Conservation (phyloP, 2,113 vertebrate species). For the Beaufortia kweichowensis region DNA sequence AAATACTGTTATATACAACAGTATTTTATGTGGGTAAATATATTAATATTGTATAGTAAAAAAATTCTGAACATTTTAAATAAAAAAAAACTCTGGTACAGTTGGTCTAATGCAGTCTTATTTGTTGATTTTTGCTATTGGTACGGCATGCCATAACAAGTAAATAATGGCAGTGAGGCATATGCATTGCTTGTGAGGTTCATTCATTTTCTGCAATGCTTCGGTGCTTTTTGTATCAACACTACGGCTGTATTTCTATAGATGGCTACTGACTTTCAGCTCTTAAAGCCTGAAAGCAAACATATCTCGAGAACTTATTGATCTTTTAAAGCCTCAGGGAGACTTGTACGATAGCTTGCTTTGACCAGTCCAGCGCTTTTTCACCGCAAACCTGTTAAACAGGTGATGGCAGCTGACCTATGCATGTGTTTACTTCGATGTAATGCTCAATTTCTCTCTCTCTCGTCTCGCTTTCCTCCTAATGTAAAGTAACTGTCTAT, state of each 20-base stretch:
- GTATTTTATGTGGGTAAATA: too few species aligned
- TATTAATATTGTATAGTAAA: too few species aligned
- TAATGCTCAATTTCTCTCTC: background rate
- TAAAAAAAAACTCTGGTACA: background rate
- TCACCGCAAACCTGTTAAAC: slow-evolving; percentile 32
- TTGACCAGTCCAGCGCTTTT: slow-evolving; percentile 30
- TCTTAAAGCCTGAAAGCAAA: slow-evolving; percentile 10
- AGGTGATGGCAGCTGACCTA: slow-evolving; percentile 50
- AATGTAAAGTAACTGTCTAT: slow-evolving; percentile 26
- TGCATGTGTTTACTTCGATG: background rate
- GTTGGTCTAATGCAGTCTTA: background rate
- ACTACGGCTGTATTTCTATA: background rate
- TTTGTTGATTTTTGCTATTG: background rate
- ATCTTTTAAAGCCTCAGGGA: slow-evolving; percentile 22
- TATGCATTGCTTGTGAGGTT: slow-evolving; percentile 15
- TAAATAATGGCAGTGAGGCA: background rate
- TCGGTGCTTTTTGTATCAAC: slow-evolving; percentile 29
- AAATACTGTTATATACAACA: too few species aligned
- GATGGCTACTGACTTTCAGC: background rate
- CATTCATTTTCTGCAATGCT: slow-evolving; percentile 21
- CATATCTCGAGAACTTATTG: slow-evolving; percentile 15
- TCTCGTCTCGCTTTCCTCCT: too few species aligned
- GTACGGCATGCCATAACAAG: background rate
- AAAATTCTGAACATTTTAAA: too few species aligned
- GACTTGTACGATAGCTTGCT: slow-evolving; percentile 36